Base-by-base conservation (phyloP, 2,113 vertebrate species). In the Macquaria ambigua region DNA sequence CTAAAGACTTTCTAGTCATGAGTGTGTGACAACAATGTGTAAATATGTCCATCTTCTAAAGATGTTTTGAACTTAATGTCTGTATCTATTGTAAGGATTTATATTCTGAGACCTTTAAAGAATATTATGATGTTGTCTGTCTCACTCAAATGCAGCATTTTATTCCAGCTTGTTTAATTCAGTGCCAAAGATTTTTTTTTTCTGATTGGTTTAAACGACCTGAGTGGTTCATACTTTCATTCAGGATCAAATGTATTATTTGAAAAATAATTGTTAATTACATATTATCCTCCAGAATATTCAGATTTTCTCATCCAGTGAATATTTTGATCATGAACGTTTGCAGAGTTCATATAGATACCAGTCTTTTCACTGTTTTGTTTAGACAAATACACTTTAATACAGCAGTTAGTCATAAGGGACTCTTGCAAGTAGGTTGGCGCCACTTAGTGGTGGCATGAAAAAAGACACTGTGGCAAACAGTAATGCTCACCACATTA, bases 391-490 rank as follows among this genome's bases (percentile, higher is more conserved):
- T 7, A 18, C 58, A 21, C 23, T 46, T 46, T 12, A 58, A 48
- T 2, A 20, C 20, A 61, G 28, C 53, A 58, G 25, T 41, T 23
- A 18, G 0, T 6, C 20, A 48, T 6, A 5, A 56, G 28, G 39
- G 52, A 5, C 37, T 4, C 7, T 23, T 55, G 53, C 4, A 5
- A n/a, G 43, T 8, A 18, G 1, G 1, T 31, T 88, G 62, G 34
- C 39, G 46, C 20, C 87, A 1, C 72, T 85, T 50, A 6, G 75
- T 87, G 78, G 64, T 53, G 0, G 0, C 37, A 43, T 67, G 2
- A 23, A 63, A 12, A 16, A 75, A 34, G 8, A 48, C 77, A 87
- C 41, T 6, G 2, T 58, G 48, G 14, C 25, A 25, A 43, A 41
- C 25, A 21, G 14, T 67, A 75, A 1, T 9, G 4, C 11, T 68